Evolutionary conservation across 2,797 vertebrate species (phyloP).

Genomic region (Danio jaintianensis): DNA sequence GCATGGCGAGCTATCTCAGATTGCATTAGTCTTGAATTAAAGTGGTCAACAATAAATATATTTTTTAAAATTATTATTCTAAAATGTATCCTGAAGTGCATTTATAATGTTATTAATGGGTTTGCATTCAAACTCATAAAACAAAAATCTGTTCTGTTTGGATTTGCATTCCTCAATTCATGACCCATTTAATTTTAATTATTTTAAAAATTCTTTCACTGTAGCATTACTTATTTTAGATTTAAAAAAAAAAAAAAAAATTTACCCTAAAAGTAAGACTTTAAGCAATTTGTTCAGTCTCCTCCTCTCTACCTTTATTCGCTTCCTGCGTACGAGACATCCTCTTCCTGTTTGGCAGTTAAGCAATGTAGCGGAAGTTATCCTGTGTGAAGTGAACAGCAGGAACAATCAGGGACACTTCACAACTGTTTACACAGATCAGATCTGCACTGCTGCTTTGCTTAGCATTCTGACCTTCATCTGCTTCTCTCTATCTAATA

Average conservation of each 20-base stretch:
- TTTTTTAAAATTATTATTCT: conserved; percentile 3
- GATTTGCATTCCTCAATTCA: too few relatives aligned
- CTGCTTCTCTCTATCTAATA: conserved; percentile 4
- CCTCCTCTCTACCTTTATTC: conserved; percentile 11
- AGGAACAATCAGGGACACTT: not conserved
- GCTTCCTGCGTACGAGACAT: conserved; percentile 45
- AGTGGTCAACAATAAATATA: not conserved
- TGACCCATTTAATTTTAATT: too few relatives aligned
- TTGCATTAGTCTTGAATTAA: not conserved
- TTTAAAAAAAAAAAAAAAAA: not conserved
- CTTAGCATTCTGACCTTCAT: not conserved
- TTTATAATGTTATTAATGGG: not conserved
- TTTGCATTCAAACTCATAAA: too few relatives aligned
- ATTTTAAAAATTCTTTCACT: not conserved
- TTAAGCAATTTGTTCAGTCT: not conserved
- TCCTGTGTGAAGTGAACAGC: conserved; percentile 11
- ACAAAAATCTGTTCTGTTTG: too few relatives aligned
- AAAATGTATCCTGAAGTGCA: not conserved
- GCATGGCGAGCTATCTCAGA: not conserved
- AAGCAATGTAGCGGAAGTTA: conserved; percentile 23
- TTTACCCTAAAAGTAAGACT: not conserved
- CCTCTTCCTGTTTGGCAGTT: conserved; percentile 53
- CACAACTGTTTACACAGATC: not conserved
- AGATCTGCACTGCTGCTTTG: not conserved
- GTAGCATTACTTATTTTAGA: not conserved